Base-by-base conservation (phyloP, 2,797 vertebrate genomes). In the Gallinago nigripennis region DNA sequence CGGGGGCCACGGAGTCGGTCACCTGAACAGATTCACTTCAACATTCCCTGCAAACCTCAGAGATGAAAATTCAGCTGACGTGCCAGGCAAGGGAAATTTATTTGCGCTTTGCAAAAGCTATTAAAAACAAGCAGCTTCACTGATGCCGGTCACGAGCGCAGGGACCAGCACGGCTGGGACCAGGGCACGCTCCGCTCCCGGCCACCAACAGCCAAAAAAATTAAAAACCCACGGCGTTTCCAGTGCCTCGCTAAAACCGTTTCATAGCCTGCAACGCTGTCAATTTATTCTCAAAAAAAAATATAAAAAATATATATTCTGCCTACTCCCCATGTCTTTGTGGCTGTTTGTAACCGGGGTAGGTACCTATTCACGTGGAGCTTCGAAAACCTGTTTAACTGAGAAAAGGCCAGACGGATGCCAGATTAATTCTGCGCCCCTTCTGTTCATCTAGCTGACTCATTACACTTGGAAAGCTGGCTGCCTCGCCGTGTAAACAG, bases 391-490 rank as follows among this genome's bases (percentile, higher is more conserved):
- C 97, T 97, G 95, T 81, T 96, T 95, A 86, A 76, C 96, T 61
- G 88, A 93, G 94, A 93, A 93, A 91, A 94, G 94, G 96, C 92
- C 97, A 96, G 96, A 93, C 93, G 94, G 96, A 87, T 96, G 97
- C 91, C 95, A 97, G 95, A 96, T 97, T 94, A 96, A 97, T 96
- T 89, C 95, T 56, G 93, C 88, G 61, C 94, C 96, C 96, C 96
- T 97, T 97, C 96, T 97, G 96, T 95, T 97, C 96, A 20, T 75
- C 27, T 43, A 56, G 97, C 96, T 96, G 95, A 96, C 96, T 97
- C 96, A 97, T 92, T 93, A 95, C 96, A 87, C 95, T 95, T 95
- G 96, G 96, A 97, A 94, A 97, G 95, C 96, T 91, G 94, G 95
- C 96, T 96, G 97, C 93, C 94, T 95, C 95, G 54, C 84, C 73